Percentiles rank a stretch among this genome's conserved stretches.
These are phyloP conservation scores for Oreotrochilus melanogaster DNA, from an alignment of 2,113 vertebrate species.

Conservation along the genomic window DNA sequence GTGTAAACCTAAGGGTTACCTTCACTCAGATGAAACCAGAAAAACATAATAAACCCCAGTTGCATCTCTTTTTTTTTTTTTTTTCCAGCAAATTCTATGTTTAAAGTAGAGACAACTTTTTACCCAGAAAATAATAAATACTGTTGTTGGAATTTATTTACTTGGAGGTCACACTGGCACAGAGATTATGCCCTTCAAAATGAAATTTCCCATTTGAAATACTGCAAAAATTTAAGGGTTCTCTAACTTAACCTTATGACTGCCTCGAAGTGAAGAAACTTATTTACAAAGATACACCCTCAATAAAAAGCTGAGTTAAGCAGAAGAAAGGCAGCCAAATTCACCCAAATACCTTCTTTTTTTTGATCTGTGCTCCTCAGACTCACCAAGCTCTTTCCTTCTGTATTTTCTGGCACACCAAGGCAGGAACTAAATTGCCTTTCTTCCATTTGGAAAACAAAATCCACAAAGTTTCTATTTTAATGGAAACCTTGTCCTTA, in stretches of 20 bases:
- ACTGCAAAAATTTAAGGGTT: neutral
- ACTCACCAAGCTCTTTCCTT: neutral
- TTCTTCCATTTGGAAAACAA: neutral
- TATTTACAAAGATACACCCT: constrained; percentile 3
- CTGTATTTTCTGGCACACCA: constrained; percentile 16
- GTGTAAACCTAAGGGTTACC: constrained; percentile 51
- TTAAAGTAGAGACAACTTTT: neutral
- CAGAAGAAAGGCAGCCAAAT: neutral
- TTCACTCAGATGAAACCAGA: constrained; percentile 16
- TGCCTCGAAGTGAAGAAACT: neutral
- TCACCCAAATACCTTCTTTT: neutral
- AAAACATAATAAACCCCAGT: constrained; percentile 16
- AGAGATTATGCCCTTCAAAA: constrained; percentile 29
- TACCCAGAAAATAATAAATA: constrained; percentile 54
- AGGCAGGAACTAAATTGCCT: neutral
- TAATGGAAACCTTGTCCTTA: constrained; percentile 36
- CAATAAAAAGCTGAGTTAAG: neutral
- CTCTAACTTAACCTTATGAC: constrained; percentile 28
- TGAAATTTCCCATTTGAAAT: constrained; percentile 47
- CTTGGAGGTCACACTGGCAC: constrained; percentile 15
- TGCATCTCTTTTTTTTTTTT: neutral
- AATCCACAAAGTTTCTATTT: constrained; percentile 31
- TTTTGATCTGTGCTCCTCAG: neutral
- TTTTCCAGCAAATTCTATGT: neutral
- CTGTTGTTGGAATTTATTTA: constrained; percentile 49